Conservation (phyloP, 2,797 vertebrate species). For the Spinibarbus caldwelli region DNA sequence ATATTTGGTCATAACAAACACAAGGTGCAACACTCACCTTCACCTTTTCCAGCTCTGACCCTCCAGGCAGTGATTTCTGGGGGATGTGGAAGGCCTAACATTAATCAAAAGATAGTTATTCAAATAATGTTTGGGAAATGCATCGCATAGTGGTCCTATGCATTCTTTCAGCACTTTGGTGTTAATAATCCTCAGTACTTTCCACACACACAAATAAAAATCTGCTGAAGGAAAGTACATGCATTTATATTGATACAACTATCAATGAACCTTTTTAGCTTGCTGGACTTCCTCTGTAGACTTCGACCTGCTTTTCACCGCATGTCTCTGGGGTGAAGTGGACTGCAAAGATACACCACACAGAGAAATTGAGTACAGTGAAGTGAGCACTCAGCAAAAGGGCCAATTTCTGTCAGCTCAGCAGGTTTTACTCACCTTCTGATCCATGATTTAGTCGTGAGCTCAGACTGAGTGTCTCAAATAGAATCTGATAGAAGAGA, state of each 20-base stretch:
- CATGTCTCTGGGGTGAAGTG: constrained; percentile 84
- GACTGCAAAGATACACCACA: constrained; percentile 54
- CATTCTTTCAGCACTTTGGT: neutral
- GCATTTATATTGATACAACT: too few species aligned
- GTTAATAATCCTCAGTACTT: neutral
- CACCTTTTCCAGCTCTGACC: constrained; percentile 79
- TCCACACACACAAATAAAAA: neutral
- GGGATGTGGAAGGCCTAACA: constrained; percentile 80
- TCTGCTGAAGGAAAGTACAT: neutral
- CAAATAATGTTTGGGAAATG: neutral
- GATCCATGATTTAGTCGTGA: constrained; percentile 31
- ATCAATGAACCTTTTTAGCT: constrained; percentile 72
- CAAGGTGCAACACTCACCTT: constrained; percentile 71
- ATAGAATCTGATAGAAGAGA: neutral
- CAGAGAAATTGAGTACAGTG: neutral
- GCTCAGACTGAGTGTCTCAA: neutral
- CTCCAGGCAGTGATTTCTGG: constrained; percentile 85
- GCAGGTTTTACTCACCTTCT: neutral
- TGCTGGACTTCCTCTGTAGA: constrained; percentile 86
- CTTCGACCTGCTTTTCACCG: constrained; percentile 84
- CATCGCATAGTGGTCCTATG: neutral
- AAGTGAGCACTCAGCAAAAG: neutral
- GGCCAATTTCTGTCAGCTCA: neutral
- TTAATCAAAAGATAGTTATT: neutral
- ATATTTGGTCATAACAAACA: neutral